A percentile compares a stretch with the other conserved stretches of the same genome.
Conservation (phyloP, 2,113 vertebrate species). For the Tupaia chinensis region DNA sequence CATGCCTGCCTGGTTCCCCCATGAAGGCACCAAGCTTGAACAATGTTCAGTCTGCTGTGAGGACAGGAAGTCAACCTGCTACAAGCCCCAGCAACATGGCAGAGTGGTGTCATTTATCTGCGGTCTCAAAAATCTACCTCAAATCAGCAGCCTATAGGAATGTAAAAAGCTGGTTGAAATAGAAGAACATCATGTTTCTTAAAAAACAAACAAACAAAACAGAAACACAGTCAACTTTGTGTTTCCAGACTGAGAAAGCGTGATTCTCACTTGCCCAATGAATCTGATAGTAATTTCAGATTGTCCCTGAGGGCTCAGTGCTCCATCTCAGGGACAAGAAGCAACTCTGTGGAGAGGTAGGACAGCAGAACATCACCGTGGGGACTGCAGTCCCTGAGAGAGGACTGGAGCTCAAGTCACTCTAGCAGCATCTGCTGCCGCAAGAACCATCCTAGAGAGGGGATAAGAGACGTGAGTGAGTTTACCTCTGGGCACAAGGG, state of each 20-base stretch:
- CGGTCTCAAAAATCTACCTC: background rate
- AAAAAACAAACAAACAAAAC: conserved; percentile 60
- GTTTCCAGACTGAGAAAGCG: conserved; percentile 63
- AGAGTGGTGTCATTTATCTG: fast-evolving
- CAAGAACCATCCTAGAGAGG: background rate
- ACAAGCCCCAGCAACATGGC: background rate
- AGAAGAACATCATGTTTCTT: conserved; percentile 15
- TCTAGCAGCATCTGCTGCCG: too few species aligned
- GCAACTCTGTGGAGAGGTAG: background rate
- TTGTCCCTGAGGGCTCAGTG: background rate
- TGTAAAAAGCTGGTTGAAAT: background rate
- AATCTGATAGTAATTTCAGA: conserved; percentile 18
- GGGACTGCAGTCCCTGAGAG: background rate
- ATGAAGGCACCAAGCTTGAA: conserved; percentile 10
- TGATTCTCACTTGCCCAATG: background rate
- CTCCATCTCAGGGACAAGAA: background rate
- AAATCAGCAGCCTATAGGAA: background rate
- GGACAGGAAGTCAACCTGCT: background rate
- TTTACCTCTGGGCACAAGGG: background rate
- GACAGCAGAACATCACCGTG: background rate
- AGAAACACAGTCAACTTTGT: background rate
- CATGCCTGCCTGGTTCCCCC: background rate
- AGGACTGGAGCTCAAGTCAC: fast-evolving
- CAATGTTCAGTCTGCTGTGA: background rate
- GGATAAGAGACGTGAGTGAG: background rate